Percentiles rank a stretch among this genome's conserved stretches.
Evolutionary conservation across 2,113 vertebrate genomes (phyloP).

Genomic region (Hirundichthys speculiger): DNA sequence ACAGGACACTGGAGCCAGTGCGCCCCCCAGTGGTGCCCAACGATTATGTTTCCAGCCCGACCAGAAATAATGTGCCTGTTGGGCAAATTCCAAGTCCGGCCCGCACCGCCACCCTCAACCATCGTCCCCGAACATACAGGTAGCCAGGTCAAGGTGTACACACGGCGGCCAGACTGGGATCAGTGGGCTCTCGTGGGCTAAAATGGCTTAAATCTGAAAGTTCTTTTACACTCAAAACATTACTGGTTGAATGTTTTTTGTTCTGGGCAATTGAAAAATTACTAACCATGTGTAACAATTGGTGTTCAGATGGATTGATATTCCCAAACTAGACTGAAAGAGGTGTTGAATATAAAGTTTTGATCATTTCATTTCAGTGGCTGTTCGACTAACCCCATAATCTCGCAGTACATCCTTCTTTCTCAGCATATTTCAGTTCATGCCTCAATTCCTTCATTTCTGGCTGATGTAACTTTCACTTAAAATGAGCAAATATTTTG

Average conservation of each 20-base stretch:
- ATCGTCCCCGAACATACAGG: constrained; percentile 96
- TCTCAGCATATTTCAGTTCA: background rate
- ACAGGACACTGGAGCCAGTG: constrained; percentile 96
- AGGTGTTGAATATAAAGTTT: constrained; percentile 23
- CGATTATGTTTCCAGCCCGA: constrained; percentile 95
- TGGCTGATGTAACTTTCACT: background rate
- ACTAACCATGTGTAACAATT: too few relatives aligned
- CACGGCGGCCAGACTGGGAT: background rate
- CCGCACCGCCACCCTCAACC: constrained; percentile 93
- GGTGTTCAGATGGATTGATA: background rate
- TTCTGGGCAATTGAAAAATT: background rate
- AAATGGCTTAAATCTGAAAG: background rate
- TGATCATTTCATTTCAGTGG: background rate
- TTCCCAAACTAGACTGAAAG: background rate
- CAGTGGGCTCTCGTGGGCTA: background rate
- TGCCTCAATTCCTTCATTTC: constrained; percentile 4
- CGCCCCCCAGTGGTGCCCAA: constrained; percentile 97
- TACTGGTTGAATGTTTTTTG: background rate
- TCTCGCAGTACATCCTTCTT: background rate
- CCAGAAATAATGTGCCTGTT: constrained; percentile 83
- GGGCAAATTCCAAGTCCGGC: constrained; percentile 89
- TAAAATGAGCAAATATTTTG: constrained; percentile 18
- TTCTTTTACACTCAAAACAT: background rate
- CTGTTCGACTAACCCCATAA: background rate
- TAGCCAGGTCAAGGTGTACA: constrained; percentile 69